Evolutionary conservation across 2,888 invertebrate species (phyloP), one percentile per base, ranked within the genome.

Genomic region (Emmelina monodactyla): DNA sequence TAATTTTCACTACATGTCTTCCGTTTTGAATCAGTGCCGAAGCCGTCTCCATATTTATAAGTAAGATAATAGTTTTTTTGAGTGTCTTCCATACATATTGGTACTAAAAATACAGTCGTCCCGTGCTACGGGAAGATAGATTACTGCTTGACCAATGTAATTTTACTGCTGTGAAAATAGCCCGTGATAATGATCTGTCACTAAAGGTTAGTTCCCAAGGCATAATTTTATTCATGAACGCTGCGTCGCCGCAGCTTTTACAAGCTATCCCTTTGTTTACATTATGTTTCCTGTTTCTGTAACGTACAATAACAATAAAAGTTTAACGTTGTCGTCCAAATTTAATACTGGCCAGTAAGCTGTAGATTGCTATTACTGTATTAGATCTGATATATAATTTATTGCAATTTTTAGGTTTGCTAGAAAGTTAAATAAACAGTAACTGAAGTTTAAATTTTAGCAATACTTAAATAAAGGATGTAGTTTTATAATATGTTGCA

Each of bases 191-290:
- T 46, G 41, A 45, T 46, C 38, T 54, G 41, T 45, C 50, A 52
- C 41, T 53, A 51, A 43, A 43, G 45, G 40, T 37, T 44, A 48
- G 47, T 46, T 44, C 43, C 51, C 42, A 43, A 51, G 46, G 51
- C 47, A 42, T 51, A 47, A 52, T 54, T 46, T 50, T 43, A 53
- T 50, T 47, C 46, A 42, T 42, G 40, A 51, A 54, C 47, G 50
- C 50, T 52, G 45, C 44, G 46, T 40, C 45, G 53, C 43, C 51
- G 50, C 44, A 46, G 46, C 43, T 58, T 66, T 67, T 58, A 65
- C 53, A 58, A 64, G 52, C 55, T 51, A 51, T 50, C 55, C 43
- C 59, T 63, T 73, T 73, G 75, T 78, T 76, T 78, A 73, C 66
- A 69, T 65, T 47, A 67, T 61, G 68, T 70, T 75, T 71, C 70